Conservation (phyloP, 2,113 vertebrate genomes). For the Addax nasomaculatus region DNA sequence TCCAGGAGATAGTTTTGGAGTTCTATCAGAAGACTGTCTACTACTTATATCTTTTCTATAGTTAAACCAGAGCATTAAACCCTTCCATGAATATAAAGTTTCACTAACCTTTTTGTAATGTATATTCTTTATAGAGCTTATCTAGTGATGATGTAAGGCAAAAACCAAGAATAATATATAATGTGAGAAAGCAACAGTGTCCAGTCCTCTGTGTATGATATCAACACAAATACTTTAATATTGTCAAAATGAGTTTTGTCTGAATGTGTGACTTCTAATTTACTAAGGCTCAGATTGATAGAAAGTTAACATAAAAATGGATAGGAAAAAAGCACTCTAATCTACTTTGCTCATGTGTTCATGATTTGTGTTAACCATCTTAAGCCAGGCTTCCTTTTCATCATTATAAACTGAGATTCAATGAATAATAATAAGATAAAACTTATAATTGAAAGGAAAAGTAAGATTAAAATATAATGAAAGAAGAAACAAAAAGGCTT, state of each 20-base stretch:
- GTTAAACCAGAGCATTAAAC: not conserved
- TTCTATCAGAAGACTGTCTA: not conserved
- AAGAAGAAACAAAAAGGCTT: not conserved
- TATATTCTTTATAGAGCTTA: not conserved
- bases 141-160: not conserved
- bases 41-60: not conserved
- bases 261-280: not conserved
- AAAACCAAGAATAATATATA: not conserved
- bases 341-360: not conserved
- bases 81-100: not conserved
- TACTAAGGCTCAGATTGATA: not conserved
- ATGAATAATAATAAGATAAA: not conserved
- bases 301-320: not conserved
- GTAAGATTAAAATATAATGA: not conserved
- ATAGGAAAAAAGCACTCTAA: not conserved
- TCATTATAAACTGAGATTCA: not conserved
- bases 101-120: not conserved
- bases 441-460: not conserved
- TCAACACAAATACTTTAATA: not conserved
- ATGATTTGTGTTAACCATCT: not conserved
- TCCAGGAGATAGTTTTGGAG: not conserved
- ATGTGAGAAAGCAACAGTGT: not conserved
- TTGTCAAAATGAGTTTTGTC: not conserved
- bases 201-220: not conserved
- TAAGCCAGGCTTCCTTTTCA: not conserved